A percentile compares a stretch with the other conserved stretches of the same genome.
phyloP scores from a whole-genome alignment of 2,113 vertebrate genomes.

The Scartelaos histophorus region DNA sequence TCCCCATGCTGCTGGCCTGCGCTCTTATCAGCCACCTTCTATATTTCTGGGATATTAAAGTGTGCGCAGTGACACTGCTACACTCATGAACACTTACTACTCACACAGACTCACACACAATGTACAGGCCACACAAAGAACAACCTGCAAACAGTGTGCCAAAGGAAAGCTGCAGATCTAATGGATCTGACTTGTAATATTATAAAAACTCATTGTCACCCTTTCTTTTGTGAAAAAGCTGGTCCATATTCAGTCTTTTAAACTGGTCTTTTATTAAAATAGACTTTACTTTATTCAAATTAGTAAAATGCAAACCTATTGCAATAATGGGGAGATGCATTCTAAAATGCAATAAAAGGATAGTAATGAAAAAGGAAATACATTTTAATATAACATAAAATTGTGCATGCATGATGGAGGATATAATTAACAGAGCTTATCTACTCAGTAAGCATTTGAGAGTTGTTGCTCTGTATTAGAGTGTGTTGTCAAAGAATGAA shows the following conservation, averaged over 20 bases:
- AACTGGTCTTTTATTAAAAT: neutral
- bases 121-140: neutral
- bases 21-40: conserved; percentile 64
- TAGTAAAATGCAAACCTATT: neutral
- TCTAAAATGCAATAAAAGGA: neutral
- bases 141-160: neutral
- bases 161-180: neutral
- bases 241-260: neutral
- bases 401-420: neutral
- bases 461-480: neutral
- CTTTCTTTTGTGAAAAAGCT: neutral
- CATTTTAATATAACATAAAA: neutral
- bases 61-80: conserved; percentile 41
- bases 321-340: neutral
- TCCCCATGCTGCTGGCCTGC: conserved; percentile 37
- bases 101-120: conserved; percentile 1
- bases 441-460: neutral
- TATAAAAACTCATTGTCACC: neutral
- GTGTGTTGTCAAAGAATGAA: neutral
- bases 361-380: too few relatives aligned
- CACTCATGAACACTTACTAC: conserved; percentile 28
- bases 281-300: neutral
- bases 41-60: conserved; percentile 70
- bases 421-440: neutral
- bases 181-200: neutral